Base-by-base conservation (phyloP, 2,113 vertebrate genomes). In the Oryzias celebensis region DNA sequence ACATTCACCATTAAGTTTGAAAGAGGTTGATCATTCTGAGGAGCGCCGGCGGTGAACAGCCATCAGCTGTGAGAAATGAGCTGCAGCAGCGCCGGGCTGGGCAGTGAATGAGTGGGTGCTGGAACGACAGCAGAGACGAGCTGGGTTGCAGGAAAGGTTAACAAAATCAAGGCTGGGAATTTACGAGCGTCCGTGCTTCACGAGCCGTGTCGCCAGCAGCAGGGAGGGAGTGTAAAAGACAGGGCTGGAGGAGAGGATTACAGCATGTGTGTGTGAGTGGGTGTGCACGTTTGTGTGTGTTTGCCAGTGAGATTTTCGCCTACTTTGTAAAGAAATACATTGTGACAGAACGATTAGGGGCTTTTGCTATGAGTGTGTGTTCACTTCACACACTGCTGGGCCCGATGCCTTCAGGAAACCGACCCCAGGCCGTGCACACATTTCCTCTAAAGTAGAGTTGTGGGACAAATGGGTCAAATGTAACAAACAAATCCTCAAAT, bases 131-230 rank as follows among this genome's bases (percentile, higher is more conserved):
- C 68, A 58, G 80, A 79, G 75, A 87, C 84, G 90, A 86, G 87
- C 67, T 23, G 75, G 90, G 88, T 89, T 84, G 80, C 71, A n/a
- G 80, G 56, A 81, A 81, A 89, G 87, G 86, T 89, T 89, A 89
- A 87, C 77, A 83, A 90, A 91, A 91, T 90, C 79, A 86, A 77
- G 83, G 80, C 85, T 22, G 82, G 85, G 87, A 89, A 91, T 91
- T 91, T 91, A 88, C 85, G 84, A 85, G 79, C 75, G 69, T 62
- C 68, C 78, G 73, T 82, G 79, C 68, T 77, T 79, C 75, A 78
- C 81, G 28, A 71, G 86, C 83, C 22, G 77, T 78, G 80, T 86
- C 80, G 76, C 86, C 78, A 59, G 73, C 68, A 51, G 73, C 46
- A 14, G 24, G 44, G 71, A 58, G 69, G 64, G 65, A 62, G 80